Evolutionary conservation across 2,113 vertebrate genomes (phyloP).

Genomic region (Hydropotes inermis): DNA sequence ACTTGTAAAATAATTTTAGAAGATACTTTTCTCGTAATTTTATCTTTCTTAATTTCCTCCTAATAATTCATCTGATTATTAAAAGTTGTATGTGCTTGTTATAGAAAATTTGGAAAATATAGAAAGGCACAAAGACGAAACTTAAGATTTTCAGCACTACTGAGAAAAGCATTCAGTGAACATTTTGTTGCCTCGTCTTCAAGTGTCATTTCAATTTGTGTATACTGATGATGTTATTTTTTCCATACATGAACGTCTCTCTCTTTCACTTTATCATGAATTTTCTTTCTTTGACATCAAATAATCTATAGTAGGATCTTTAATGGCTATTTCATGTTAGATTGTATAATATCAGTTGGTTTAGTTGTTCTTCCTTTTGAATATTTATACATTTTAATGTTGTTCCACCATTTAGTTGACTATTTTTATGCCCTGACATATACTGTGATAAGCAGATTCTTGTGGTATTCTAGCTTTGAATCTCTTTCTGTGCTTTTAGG

Average conservation of each 20-base stretch:
- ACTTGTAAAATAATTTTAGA: not conserved
- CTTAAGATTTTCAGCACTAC: not conserved
- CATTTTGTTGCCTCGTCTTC: not conserved
- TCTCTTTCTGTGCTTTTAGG: not conserved
- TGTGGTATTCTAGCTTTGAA: not conserved
- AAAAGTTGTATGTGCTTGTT: not conserved
- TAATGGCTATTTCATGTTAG: not conserved
- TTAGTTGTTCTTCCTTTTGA: slow-evolving; percentile 8
- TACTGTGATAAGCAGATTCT: not conserved
- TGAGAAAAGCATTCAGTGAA: not conserved
- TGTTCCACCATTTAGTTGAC: not conserved
- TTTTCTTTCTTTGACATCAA: not conserved
- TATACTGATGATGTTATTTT: not conserved
- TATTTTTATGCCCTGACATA: not conserved
- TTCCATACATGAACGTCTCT: not conserved
- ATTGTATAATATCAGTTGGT: not conserved
- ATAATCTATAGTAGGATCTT: not conserved
- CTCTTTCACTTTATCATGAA: not conserved
- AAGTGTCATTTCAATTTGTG: not conserved
- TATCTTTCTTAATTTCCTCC: not conserved
- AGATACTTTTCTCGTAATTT: not conserved
- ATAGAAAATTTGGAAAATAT: slow-evolving; percentile 19
- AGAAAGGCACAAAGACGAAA: not conserved
- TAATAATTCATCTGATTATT: not conserved
- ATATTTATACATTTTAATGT: not conserved